phyloP scores from a whole-genome alignment of 2,113 vertebrate species.

The Sylvia atricapilla region DNA sequence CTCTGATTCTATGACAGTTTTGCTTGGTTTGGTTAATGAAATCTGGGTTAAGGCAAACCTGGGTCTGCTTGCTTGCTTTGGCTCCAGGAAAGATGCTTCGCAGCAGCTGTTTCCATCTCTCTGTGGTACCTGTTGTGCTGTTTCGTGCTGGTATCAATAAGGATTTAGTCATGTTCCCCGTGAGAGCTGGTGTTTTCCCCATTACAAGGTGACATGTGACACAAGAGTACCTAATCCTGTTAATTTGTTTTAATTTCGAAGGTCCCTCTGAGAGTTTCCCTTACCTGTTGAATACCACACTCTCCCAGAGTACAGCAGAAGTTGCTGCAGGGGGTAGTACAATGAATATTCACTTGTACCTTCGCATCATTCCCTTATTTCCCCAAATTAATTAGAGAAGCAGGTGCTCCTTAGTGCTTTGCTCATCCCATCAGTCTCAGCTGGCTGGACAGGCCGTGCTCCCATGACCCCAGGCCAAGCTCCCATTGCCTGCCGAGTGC shows the following conservation, averaged over 20 bases:
- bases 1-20: neutral
- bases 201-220: neutral
- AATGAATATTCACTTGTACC: neutral
- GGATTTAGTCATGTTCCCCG: neutral
- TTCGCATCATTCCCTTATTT: rapidly evolving
- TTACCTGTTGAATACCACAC: neutral
- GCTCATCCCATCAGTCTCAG: neutral
- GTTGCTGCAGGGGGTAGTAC: neutral
- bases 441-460: neutral
- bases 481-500: neutral
- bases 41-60: neutral
- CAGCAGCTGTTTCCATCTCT: neutral
- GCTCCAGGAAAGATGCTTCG: neutral
- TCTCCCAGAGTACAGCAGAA: neutral
- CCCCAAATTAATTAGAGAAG: neutral
- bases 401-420: neutral
- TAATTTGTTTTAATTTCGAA: neutral
- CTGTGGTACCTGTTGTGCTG: neutral
- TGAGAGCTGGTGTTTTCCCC: neutral
- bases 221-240: neutral
- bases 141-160: neutral
- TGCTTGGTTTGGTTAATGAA: neutral
- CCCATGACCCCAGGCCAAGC: neutral
- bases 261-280: neutral
- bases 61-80: neutral